Percentiles rank a stretch among this genome's conserved stretches.
Evolutionary conservation across 2,888 invertebrate species (phyloP).

Genomic region (Drosophila lacicola): DNA sequence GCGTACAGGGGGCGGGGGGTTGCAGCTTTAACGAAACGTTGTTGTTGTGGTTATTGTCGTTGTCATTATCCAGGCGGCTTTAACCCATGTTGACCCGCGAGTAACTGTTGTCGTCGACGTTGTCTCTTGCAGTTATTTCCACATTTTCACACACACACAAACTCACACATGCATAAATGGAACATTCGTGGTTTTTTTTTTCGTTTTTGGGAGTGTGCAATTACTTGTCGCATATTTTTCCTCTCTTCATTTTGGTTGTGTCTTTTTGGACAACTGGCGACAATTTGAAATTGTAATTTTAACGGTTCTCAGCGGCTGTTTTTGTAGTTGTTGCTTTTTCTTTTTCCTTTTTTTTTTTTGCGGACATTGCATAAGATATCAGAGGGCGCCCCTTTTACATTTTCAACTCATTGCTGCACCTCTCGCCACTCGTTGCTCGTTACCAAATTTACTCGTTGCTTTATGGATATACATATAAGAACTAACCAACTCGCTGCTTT

Average conservation of each 20-base stretch:
- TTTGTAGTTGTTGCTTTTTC: background rate
- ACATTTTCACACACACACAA: constrained; percentile 40
- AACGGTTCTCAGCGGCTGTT: constrained; percentile 38
- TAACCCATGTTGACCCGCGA: constrained; percentile 70
- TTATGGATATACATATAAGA: background rate
- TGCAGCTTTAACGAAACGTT: constrained; percentile 17
- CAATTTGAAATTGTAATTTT: constrained; percentile 50
- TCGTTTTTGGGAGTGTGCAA: constrained; percentile 39
- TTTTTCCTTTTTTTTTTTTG: background rate
- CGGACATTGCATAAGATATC: background rate
- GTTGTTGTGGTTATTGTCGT: constrained; percentile 42
- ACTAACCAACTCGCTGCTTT: no score
- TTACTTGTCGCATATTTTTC: constrained; percentile 27
- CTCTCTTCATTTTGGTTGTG: constrained; percentile 9
- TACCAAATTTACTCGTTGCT: background rate
- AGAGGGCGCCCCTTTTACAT: constrained; percentile 19
- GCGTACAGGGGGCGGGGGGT: background rate
- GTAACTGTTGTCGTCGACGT: constrained; percentile 48
- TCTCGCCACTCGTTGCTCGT: background rate
- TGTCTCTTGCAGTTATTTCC: constrained; percentile 48
- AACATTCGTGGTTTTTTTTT: constrained; percentile 40
- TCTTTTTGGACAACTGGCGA: constrained; percentile 19
- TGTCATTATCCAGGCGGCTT: constrained; percentile 65
- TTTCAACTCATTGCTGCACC: constrained; percentile 10
- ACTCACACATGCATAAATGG: constrained; percentile 35